Evolutionary conservation across 2,888 invertebrate species (phyloP).

Genomic region (Himalopsyche kuldschensis): DNA sequence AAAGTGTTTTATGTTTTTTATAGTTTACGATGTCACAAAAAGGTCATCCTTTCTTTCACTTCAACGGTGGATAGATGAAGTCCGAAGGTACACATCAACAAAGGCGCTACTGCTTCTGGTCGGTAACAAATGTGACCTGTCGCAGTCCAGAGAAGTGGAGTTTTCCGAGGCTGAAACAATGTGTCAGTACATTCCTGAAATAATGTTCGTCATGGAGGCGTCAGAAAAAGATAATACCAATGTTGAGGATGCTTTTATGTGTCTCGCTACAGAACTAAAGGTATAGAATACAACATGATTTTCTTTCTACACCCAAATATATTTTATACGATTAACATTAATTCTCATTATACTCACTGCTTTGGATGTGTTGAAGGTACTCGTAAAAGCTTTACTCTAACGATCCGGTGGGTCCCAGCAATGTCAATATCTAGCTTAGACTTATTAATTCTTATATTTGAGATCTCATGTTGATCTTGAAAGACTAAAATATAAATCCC

Average conservation of each 20-base stretch:
- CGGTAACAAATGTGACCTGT: conserved; percentile 90
- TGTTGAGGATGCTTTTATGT: conserved; percentile 85
- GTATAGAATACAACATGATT: conserved; percentile 51
- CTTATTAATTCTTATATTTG: no score
- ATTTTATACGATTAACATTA: no score
- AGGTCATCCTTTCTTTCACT: conserved; percentile 87
- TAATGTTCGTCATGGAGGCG: conserved; percentile 83
- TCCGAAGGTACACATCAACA: conserved; percentile 89
- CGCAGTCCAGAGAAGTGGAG: conserved; percentile 79
- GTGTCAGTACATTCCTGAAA: conserved; percentile 83
- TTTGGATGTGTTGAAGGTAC: no score
- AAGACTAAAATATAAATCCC: no score
- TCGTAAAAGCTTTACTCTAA: no score
- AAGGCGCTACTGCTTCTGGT: conserved; percentile 88
- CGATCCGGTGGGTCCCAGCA: no score
- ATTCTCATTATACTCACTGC: no score
- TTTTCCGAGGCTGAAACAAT: conserved; percentile 84
- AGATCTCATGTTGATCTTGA: no score
- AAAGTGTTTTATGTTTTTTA: background rate
- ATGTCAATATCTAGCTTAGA: no score
- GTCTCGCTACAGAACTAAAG: conserved; percentile 85
- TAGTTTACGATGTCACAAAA: conserved; percentile 95
- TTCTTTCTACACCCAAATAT: no score
- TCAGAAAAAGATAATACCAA: conserved; percentile 91
- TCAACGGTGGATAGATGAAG: conserved; percentile 95